Conservation (phyloP, 2,797 vertebrate genomes). For the Petrocephalus schoutedeni region DNA sequence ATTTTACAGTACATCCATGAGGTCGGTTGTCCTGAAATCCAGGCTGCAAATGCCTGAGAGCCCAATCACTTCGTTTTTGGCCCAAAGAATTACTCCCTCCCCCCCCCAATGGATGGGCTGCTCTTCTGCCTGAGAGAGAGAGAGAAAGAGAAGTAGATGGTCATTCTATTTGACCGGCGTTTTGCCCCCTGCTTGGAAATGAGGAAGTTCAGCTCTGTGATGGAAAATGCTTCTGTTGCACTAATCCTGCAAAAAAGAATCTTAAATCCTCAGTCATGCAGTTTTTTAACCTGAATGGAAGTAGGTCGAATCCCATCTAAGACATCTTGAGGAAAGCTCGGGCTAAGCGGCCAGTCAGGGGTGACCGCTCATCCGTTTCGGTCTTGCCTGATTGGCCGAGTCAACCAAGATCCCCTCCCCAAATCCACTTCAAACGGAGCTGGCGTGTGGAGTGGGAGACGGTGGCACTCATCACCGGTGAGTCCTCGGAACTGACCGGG, state of each 20-base stretch:
- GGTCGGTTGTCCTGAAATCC: too few relatives aligned
- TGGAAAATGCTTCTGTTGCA: not conserved
- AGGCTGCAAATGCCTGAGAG: too few relatives aligned
- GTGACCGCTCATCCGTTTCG: not conserved
- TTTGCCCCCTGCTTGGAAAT: not conserved
- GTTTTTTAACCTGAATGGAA: not conserved
- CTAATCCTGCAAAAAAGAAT: not conserved
- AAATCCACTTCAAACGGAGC: not conserved
- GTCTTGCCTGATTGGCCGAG: not conserved
- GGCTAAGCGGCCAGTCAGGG: not conserved
- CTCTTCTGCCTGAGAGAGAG: too few relatives aligned
- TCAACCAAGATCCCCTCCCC: too few relatives aligned
- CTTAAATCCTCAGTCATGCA: not conserved
- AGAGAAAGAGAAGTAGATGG: not conserved
- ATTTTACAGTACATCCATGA: too few relatives aligned
- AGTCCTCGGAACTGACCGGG: not conserved
- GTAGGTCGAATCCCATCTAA: conserved; percentile 4
- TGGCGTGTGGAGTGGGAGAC: not conserved
- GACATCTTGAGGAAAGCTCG: not conserved
- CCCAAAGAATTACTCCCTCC: too few relatives aligned
- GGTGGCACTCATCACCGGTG: not conserved
- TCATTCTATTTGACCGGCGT: not conserved
- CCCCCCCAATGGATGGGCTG: too few relatives aligned
- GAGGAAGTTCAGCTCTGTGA: not conserved
- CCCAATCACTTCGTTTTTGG: too few relatives aligned